Base-by-base conservation (phyloP, 2,797 vertebrate genomes). In the Tachyglossus aculeatus region DNA sequence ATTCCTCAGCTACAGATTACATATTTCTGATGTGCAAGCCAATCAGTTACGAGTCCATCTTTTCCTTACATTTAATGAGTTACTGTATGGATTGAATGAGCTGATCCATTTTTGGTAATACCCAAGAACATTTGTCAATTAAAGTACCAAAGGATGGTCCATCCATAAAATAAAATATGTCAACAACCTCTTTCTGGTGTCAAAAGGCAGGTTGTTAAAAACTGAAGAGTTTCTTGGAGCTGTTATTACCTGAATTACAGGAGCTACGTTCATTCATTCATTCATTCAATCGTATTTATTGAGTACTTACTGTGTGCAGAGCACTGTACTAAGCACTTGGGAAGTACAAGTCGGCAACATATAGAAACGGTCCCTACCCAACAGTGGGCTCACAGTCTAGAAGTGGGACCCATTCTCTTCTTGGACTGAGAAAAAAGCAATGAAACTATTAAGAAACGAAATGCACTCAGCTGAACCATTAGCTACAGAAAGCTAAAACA, bases 361-460 rank as follows among this genome's bases (percentile, higher is more conserved):
- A n/a, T n/a, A n/a, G n/a, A n/a, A n/a, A n/a, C n/a, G n/a, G n/a
- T n/a, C n/a, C n/a, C n/a, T n/a, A n/a, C n/a, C n/a, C n/a, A n/a
- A n/a, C n/a, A n/a, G n/a, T n/a, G n/a, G n/a, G n/a, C n/a, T n/a
- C n/a, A n/a, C n/a, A n/a, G n/a, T n/a, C n/a, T n/a, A n/a, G n/a
- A n/a, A n/a, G n/a, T n/a, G n/a, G n/a, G n/a, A n/a, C 48, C 11
- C n/a, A 51, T 48, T 47, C 48, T 71, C 69, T 60, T 16, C 11
- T 67, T 22, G 36, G 48, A 31, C 39, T 67, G 15, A 63, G 50
- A 40, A 32, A 53, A 55, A 50, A 45, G 50, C 19, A 58, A 68
- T 62, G 25, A 52, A 70, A 70, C 32, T 50, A 38, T 45, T 67
- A 3, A 57, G 71, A 76, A 57, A 72, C 37, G 54, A 76, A 70